Evolutionary conservation across 2,113 vertebrate species (phyloP).

Genomic region (Solea solea): DNA sequence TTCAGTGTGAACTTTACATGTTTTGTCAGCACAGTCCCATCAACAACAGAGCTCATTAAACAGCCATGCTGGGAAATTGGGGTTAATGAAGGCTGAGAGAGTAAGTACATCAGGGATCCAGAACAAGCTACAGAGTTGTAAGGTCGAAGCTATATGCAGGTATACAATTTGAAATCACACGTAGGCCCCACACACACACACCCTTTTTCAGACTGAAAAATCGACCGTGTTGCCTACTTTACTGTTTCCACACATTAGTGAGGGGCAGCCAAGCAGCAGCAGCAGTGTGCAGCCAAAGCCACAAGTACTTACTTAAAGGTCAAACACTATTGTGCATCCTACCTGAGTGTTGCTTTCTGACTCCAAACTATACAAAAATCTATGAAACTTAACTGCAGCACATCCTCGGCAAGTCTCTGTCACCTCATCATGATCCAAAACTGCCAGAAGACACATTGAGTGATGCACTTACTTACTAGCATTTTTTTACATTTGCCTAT

Average conservation of each 20-base stretch:
- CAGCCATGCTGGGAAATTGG: conserved; percentile 42
- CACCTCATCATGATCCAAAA: conserved; percentile 35
- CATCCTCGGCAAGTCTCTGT: conserved; percentile 3
- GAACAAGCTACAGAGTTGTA: conserved; percentile 42
- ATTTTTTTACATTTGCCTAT: conserved; percentile 58
- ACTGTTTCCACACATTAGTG: neutral
- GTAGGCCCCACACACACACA: neutral
- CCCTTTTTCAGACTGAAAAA: conserved; percentile 28
- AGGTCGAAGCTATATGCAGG: conserved; percentile 61
- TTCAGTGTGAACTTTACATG: conserved; percentile 19
- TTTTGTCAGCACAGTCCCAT: conserved; percentile 48
- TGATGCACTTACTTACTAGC: conserved; percentile 51
- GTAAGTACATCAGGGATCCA: conserved; percentile 58
- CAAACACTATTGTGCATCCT: conserved; percentile 37
- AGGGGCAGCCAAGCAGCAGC: conserved; percentile 35
- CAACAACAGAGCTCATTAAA: conserved; percentile 57
- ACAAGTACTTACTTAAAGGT: conserved; percentile 21
- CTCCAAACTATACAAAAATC: conserved; percentile 3
- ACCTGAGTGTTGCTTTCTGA: conserved; percentile 44
- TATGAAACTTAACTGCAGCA: neutral
- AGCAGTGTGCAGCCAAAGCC: conserved; percentile 16
- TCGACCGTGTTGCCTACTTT: neutral
- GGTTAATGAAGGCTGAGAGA: conserved; percentile 57
- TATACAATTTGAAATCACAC: conserved; percentile 49
- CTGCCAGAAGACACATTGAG: conserved; percentile 49